A percentile compares a stretch with the other conserved stretches of the same genome.
Conservation (phyloP, 2,113 vertebrate species). For the Peromyscus polionotus region DNA sequence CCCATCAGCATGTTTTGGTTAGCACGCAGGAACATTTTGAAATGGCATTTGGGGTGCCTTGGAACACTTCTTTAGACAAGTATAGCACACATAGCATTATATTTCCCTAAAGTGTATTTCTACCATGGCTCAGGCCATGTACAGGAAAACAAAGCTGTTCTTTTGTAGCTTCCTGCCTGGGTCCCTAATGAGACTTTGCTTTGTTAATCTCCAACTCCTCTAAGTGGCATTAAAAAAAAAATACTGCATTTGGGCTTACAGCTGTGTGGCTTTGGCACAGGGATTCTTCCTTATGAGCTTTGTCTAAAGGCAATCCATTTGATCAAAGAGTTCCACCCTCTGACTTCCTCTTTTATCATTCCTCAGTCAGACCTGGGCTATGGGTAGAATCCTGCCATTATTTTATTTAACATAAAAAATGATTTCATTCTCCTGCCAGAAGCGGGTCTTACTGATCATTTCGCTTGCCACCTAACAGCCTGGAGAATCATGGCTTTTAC, state of each 20-base stretch:
- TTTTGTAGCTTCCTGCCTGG: neutral
- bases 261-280: slow-evolving; percentile 34
- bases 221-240: neutral
- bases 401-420: slow-evolving; percentile 80
- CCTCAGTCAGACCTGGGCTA: slow-evolving; percentile 61
- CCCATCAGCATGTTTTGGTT: neutral
- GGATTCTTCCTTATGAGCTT: slow-evolving; percentile 33
- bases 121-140: neutral
- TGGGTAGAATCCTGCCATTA: slow-evolving; percentile 66
- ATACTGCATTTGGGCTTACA: neutral
- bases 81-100: neutral
- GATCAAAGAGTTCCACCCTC: slow-evolving; percentile 69
- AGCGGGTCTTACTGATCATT: slow-evolving; percentile 64
- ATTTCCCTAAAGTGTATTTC: neutral
- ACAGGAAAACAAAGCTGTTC: neutral
- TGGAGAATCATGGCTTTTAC: slow-evolving; percentile 51
- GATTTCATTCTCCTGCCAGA: slow-evolving; percentile 72
- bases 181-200: slow-evolving; percentile 33
- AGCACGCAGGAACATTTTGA: neutral
- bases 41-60: neutral
- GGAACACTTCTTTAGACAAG: neutral
- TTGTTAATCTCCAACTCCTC: slow-evolving; percentile 1
- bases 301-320: slow-evolving; percentile 69
- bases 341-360: slow-evolving; percentile 69
- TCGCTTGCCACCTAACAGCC: slow-evolving; percentile 54